Percentiles rank a stretch among this genome's conserved stretches.
phyloP scores from a whole-genome alignment of 1,140 invertebrate genomes.

The Onthophagus taurus region DNA sequence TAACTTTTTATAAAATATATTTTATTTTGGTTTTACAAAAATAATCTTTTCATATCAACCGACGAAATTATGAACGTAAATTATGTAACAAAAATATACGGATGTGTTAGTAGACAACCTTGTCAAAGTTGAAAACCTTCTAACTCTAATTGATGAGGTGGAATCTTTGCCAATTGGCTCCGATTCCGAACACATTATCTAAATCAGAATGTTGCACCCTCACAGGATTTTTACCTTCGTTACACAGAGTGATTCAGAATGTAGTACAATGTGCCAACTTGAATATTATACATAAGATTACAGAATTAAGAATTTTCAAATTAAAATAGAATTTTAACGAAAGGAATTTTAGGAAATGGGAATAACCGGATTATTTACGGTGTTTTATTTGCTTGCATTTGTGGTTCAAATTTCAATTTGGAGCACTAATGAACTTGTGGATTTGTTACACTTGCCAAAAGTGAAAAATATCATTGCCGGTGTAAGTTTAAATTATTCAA shows the following conservation, averaged over 20 bases:
- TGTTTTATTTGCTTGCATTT: neutral
- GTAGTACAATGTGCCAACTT: neutral
- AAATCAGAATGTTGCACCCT: neutral
- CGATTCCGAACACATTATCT: neutral
- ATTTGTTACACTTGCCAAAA: too few species aligned
- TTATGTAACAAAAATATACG: too few species aligned
- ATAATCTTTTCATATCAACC: too few species aligned
- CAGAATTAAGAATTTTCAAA: neutral
- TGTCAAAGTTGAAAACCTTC: too few species aligned
- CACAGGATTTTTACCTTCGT: neutral
- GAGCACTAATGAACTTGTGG: neutral
- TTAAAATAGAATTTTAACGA: neutral
- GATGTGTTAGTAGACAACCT: too few species aligned
- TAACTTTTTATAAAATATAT: too few species aligned
- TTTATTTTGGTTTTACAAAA: too few species aligned
- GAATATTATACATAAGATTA: neutral
- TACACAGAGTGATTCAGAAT: neutral
- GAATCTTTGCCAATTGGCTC: too few species aligned
- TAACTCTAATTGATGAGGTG: too few species aligned
- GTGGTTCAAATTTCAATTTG: neutral
- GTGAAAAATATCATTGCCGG: neutral
- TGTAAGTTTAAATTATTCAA: conserved; percentile 5
- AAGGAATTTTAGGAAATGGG: conserved; percentile 3
- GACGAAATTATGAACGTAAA: too few species aligned
- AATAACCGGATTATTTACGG: neutral